Conservation (phyloP, 2,888 invertebrate genomes). For the Periphyllus acericola region DNA sequence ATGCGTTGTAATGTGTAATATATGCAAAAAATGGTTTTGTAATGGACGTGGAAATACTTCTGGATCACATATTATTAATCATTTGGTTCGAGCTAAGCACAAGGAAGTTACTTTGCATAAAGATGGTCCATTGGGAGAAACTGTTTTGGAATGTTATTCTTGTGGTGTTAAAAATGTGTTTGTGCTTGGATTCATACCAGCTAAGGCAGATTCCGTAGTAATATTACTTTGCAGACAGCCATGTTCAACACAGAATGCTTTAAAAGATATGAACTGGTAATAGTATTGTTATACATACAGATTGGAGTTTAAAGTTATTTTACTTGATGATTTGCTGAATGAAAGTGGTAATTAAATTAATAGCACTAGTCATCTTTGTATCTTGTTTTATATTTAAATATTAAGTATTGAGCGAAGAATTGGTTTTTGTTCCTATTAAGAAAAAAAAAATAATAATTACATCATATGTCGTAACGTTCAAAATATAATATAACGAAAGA, state of each 20-base stretch:
- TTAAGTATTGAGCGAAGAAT: neutral
- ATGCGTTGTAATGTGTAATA: slow-evolving; percentile 97
- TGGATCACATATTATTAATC: slow-evolving; percentile 98
- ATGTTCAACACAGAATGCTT: slow-evolving; percentile 95
- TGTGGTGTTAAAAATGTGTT: slow-evolving; percentile 99
- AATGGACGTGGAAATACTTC: slow-evolving; percentile 98
- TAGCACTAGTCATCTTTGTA: neutral
- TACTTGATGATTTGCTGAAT: neutral
- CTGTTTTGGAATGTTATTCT: slow-evolving; percentile 97
- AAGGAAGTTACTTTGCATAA: slow-evolving; percentile 98
- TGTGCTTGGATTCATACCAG: slow-evolving; percentile 98
- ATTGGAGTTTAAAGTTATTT: too few relatives aligned
- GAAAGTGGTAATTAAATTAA: neutral
- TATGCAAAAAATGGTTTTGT: slow-evolving; percentile 99
- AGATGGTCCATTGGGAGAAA: slow-evolving; percentile 97
- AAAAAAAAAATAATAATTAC: too few relatives aligned
- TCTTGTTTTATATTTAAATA: too few relatives aligned
- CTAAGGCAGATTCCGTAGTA: slow-evolving; percentile 98
- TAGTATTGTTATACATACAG: neutral
- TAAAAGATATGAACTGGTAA: slow-evolving; percentile 98
- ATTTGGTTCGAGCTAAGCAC: slow-evolving; percentile 98
- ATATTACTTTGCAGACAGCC: slow-evolving; percentile 97
- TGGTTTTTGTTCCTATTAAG: too few relatives aligned
- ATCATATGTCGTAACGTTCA: too few relatives aligned
- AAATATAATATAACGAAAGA: too few relatives aligned